Evolutionary conservation across 2,888 invertebrate species (phyloP).

Genomic region (Drosophila subsilvestris): DNA sequence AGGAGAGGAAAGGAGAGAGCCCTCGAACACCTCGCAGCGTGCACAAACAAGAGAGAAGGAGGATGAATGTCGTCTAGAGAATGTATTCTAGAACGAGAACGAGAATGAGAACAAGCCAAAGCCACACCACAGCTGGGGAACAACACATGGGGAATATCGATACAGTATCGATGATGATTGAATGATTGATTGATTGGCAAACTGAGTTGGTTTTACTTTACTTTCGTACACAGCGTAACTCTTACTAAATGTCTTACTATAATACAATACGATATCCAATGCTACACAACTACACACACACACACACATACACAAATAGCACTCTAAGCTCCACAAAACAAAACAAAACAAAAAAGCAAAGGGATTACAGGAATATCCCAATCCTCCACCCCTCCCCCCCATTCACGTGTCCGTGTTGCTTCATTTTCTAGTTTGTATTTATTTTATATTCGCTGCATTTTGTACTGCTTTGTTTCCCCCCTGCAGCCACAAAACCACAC

Average conservation of each 20-base stretch:
- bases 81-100: slow-evolving; percentile 5
- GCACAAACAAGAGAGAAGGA: slow-evolving; percentile 47
- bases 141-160: slow-evolving; percentile 24
- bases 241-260: slow-evolving; percentile 62
- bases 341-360: slow-evolving; percentile 6
- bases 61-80: neutral
- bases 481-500: neutral
- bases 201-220: slow-evolving; percentile 51
- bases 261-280: slow-evolving; percentile 52
- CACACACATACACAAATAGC: slow-evolving; percentile 49
- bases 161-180: slow-evolving; percentile 8
- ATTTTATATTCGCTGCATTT: slow-evolving; percentile 22
- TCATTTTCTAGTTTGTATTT: slow-evolving; percentile 34
- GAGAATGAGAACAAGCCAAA: slow-evolving; percentile 46
- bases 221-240: slow-evolving; percentile 31
- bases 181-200: slow-evolving; percentile 42
- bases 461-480: slow-evolving; percentile 27
- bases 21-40: slow-evolving; percentile 34
- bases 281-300: slow-evolving; percentile 36
- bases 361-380: neutral
- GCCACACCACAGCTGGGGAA: slow-evolving; percentile 52
- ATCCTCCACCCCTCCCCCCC: slow-evolving; percentile 15
- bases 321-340: slow-evolving; percentile 52
- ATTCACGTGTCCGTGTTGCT: slow-evolving; percentile 54
- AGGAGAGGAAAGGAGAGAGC: neutral